A percentile compares a stretch with the other conserved stretches of the same genome.
These are phyloP conservation scores for Prochilodus magdalenae DNA, from an alignment of 2,113 vertebrate species.

Conservation along the genomic window DNA sequence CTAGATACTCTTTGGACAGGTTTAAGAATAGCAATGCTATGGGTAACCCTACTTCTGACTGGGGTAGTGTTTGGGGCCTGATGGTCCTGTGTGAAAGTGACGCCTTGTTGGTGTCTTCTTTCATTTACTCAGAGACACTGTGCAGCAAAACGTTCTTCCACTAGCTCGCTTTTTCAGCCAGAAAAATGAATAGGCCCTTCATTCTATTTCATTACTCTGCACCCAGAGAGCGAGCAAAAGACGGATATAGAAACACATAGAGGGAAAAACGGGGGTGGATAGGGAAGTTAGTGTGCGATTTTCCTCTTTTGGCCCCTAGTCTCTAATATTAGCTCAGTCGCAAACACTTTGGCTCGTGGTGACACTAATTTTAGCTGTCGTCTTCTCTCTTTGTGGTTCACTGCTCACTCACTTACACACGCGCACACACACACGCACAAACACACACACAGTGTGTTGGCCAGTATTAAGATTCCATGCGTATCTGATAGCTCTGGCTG, in stretches of 20 bases:
- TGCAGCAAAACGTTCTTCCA: neutral
- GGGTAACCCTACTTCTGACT: neutral
- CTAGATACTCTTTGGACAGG: neutral
- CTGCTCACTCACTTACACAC: neutral
- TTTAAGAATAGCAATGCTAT: neutral
- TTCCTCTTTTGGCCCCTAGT: constrained; percentile 37
- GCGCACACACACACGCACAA: neutral
- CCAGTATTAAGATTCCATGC: constrained; percentile 65
- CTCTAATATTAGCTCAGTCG: constrained; percentile 55
- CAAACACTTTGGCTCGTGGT: constrained; percentile 38
- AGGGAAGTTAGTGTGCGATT: constrained; percentile 35
- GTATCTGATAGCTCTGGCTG: constrained; percentile 59
- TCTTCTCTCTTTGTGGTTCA: constrained; percentile 32
- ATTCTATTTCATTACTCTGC: constrained; percentile 22
- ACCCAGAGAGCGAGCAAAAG: neutral
- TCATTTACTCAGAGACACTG: neutral
- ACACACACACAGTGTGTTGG: constrained; percentile 12
- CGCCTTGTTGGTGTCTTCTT: neutral
- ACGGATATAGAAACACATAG: constrained; percentile 22
- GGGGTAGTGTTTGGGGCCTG: neutral
- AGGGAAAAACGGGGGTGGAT: constrained; percentile 14
- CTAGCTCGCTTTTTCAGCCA: neutral
- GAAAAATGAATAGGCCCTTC: constrained; percentile 23
- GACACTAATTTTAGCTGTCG: constrained; percentile 61
- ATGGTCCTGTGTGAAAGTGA: constrained; percentile 14